Conservation (phyloP, 2,888 invertebrate genomes). For the Drosophila antonietae region DNA sequence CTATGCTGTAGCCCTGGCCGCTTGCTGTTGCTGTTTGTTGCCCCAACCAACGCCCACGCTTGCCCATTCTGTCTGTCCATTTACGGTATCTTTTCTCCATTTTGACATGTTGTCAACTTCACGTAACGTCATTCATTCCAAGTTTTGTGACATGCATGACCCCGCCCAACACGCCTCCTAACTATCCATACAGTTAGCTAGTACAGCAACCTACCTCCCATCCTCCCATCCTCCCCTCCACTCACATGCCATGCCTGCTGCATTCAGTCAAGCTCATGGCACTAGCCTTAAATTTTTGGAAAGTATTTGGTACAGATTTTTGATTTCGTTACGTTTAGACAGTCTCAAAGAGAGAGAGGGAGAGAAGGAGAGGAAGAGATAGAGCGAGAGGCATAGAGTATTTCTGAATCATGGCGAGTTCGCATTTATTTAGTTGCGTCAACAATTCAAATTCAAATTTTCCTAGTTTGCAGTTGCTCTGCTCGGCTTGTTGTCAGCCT, state of each 20-base stretch:
- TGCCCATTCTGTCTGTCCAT: conserved; percentile 47
- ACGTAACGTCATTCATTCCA: conserved; percentile 77
- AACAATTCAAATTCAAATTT: conserved; percentile 64
- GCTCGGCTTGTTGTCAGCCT: conserved; percentile 19
- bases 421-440: conserved; percentile 56
- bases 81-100: conserved; percentile 76
- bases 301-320: conserved; percentile 34
- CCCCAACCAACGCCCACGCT: neutral
- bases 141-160: conserved; percentile 69
- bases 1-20: neutral
- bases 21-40: neutral
- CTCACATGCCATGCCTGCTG: neutral
- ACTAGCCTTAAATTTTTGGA: conserved; percentile 42
- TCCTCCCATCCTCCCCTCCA: neutral
- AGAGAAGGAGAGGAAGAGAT: neutral
- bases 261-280: conserved; percentile 5
- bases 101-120: conserved; percentile 77
- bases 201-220: neutral
- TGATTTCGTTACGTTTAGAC: conserved; percentile 39
- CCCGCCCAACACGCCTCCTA: conserved; percentile 1
- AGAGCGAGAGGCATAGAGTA: neutral
- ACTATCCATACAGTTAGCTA: conserved; percentile 6
- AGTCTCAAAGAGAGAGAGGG: conserved; percentile 6
- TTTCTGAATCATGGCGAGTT: conserved; percentile 41
- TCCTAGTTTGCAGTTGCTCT: conserved; percentile 23